Evolutionary conservation across 2,113 vertebrate genomes (phyloP), one percentile per base, ranked within the genome.

Genomic region (Ophthalmolycus amberensis): DNA sequence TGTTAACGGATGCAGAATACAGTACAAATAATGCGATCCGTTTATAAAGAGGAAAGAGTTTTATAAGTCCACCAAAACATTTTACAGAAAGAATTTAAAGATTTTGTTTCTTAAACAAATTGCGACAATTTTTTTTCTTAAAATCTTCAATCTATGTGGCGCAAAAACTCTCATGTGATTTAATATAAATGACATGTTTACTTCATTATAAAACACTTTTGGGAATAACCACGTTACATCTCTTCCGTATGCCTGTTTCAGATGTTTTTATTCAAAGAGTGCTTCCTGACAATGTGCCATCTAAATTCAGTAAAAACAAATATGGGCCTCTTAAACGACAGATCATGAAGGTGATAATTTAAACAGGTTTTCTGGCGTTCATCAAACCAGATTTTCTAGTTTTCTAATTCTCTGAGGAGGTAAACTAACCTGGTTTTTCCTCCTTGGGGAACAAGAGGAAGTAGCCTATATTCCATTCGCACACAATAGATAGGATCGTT

Each of bases 331-430:
- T 42, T 12, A 25, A 79, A 37, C 29, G 25, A 79, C 38, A 71
- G n/a, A 16, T 63, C 25, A 78, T 11, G 22, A 40, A 68, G 63
- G 75, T 77, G 10, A 80, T n/a, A 1, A 32, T 64, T 77, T 42
- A 77, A 79, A 15, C 25, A 72, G 44, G 18, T 62, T 75, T 59
- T 66, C 20, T 63, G 29, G 4, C 67, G 42, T 70, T 79, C 29
- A 52, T 79, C 63, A n/a, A 68, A 88, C 82, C 32, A 77, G 79
- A 78, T 83, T 85, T 81, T 88, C 79, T 73, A 54, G 82, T 85
- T 87, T 74, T 70, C 14, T n/a, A 46, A 80, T 32, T 75, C 88
- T 83, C 85, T 1, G 29, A 56, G 85, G 80, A 83, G 16, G 14
- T 71, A 25, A 77, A 81, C 34, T 82, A 81, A 62, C 86, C 80